Base-by-base conservation (phyloP, 2,888 invertebrate genomes). In the Phaedon cochleariae region DNA sequence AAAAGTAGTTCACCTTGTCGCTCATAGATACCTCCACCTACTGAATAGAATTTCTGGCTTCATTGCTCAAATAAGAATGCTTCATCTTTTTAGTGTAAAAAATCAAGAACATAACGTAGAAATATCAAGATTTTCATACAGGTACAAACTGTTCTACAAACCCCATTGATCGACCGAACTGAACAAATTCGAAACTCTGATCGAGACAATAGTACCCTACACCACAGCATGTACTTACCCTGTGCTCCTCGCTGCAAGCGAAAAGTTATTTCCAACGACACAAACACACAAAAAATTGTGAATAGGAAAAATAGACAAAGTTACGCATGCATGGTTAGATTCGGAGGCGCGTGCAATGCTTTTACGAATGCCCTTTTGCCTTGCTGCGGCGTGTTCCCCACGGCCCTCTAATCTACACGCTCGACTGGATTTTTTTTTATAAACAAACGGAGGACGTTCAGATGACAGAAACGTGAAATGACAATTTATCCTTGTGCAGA, bases 311-410 rank as follows among this genome's bases (percentile, higher is more conserved):
- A 72, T 65, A 70, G 71, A 74, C 70, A 77, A 73, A 77, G 71
- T 76, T 34, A 79, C 74, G 76, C 80, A 80, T 80, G 80, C 79
- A 80, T 76, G 78, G 79, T 79, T 79, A 74, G 74, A 77, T 73
- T 79, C 77, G 79, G 80, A 78, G 80, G 76, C 79, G 81, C 81
- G 81, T 81, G 81, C 81, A 81, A 75, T 80, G 80, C 81, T 79
- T n/a, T 78, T 75, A 77, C 78, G 79, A n/a, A 78, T 81, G 81
- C 81, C 82, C 81, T 80, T 73, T 65, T 79, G 82, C 81, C 81
- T 80, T 70, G 76, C 78, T 79, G 80, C 80, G 80, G 81, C 78
- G 81, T 81, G 81, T 81, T 81, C 82, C 81, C 77, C 77, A 76
- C 65, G 22, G 73, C 63, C 46, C 48, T 45, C 57, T 7, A 26